Base-by-base conservation (phyloP, 2,113 vertebrate species). In the Ginglymostoma cirratum region DNA sequence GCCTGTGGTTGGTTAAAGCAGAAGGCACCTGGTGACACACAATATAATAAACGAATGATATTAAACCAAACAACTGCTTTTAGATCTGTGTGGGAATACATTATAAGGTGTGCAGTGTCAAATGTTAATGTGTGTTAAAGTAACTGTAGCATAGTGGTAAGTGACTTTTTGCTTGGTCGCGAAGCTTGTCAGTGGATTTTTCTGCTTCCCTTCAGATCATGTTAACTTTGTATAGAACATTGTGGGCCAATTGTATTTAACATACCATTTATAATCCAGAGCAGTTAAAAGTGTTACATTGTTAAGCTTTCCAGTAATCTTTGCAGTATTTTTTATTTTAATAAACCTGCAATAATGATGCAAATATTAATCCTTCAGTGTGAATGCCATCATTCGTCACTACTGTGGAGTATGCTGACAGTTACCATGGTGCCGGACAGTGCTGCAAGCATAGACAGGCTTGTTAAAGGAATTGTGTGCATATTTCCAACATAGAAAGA, bases 381-480 rank as follows among this genome's bases (percentile, higher is more conserved):
- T 70, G 66, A 70, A 95, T 76, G 24, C 94, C 69, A 76, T 72
- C 38, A 95, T 72, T 95, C 69, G 52, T 72, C 38, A 34, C 89
- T 93, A 61, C 5, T 61, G 38, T 45, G 38, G 17, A 83, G 38
- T 38, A 45, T 42, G n/a, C 34, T 66, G 55, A 66, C n/a, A 65
- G 89, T 93, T 93, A 48, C 89, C 89, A 93, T 93, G 61, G 61
- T 55, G 86, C 4, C 27, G 65, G 3, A 2, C 4, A 65, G 34
- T 19, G 23, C 48, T 90, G 87, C 48, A 61, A 61, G 52, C 87
- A 90, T 55, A n/a, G 87, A 52, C 48, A 55, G 52, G 14, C 61
- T 30, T 55, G 61, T 61, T 34, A n/a, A 34, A 30, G 87, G 24
- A 34, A 93, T 38, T 21, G 17, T 34, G 38, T 23, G 61, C n/a